A percentile compares a stretch with the other conserved stretches of the same genome.
Evolutionary conservation across 2,888 invertebrate species (phyloP).

Genomic region (Nymphalis polychloros): DNA sequence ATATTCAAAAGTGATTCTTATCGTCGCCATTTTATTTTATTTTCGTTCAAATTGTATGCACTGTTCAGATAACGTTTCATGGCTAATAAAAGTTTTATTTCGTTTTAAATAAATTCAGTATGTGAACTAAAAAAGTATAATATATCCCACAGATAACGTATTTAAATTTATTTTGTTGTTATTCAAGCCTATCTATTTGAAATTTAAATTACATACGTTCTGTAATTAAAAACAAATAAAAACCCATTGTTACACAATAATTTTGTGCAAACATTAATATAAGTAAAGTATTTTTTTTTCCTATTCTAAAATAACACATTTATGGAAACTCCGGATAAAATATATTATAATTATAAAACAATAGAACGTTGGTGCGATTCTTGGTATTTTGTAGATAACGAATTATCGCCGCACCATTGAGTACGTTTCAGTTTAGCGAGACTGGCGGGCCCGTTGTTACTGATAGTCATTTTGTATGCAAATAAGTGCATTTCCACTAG

Average conservation of each 20-base stretch:
- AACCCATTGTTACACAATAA: too few species aligned
- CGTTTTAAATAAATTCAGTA: conserved; percentile 36
- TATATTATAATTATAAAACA: conserved; percentile 37
- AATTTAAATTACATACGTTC: background rate
- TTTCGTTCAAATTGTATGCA: conserved; percentile 54
- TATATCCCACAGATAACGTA: conserved; percentile 27
- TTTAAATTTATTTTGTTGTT: conserved; percentile 12
- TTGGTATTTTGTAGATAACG: conserved; percentile 45
- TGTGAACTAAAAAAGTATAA: conserved; percentile 22
- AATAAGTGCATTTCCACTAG: conserved; percentile 23
- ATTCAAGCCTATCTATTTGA: background rate
- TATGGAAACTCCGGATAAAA: conserved; percentile 26
- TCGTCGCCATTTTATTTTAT: conserved; percentile 59
- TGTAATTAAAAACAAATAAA: background rate
- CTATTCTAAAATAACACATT: conserved; percentile 4
- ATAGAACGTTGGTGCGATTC: conserved; percentile 41
- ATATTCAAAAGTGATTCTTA: conserved; percentile 65
- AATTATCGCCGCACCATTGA: conserved; percentile 44
- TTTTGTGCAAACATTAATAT: too few species aligned
- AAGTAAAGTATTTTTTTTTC: background rate
- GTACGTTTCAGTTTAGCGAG: conserved; percentile 37
- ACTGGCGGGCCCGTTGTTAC: conserved; percentile 27
- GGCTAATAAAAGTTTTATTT: conserved; percentile 58
- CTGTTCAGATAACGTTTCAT: conserved; percentile 63
- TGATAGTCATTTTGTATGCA: conserved; percentile 32